A percentile compares a stretch with the other conserved stretches of the same genome.
phyloP scores from a whole-genome alignment of 1,140 invertebrate species.

The Heliconius nattereri region DNA sequence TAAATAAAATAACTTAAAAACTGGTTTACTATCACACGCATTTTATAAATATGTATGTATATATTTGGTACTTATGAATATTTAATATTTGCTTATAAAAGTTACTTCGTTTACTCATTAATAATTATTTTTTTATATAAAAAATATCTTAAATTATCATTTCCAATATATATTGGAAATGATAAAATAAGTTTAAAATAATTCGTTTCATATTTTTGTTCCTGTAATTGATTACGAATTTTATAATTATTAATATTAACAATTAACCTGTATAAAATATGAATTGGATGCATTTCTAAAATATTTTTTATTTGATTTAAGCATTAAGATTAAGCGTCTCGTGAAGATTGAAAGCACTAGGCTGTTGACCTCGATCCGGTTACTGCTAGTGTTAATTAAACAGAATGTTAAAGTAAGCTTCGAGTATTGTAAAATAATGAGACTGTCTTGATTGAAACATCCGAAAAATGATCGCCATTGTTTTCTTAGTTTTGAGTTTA shows the following conservation, averaged over 20 bases:
- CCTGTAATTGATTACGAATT: no score
- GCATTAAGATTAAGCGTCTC: conserved; percentile 22
- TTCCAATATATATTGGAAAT: no score
- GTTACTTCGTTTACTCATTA: not conserved
- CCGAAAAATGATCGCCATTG: not conserved
- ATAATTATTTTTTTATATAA: no score
- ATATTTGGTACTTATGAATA: not conserved
- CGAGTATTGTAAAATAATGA: conserved; percentile 26
- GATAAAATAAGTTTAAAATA: no score
- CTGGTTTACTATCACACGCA: not conserved
- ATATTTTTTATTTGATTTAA: conserved; percentile 17
- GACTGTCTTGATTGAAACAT: conserved; percentile 15
- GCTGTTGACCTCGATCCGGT: conserved; percentile 31
- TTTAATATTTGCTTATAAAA: not conserved
- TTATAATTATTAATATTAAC: no score
- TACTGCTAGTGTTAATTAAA: conserved; percentile 30
- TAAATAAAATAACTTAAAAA: conserved; percentile 1
- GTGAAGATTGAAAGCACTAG: conserved; percentile 28
- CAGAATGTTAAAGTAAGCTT: conserved; percentile 24
- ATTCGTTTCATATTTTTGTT: no score
- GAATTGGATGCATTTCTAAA: not conserved
- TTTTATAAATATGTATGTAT: conserved; percentile 7
- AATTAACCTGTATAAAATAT: not conserved
- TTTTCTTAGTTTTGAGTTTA: not conserved
- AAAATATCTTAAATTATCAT: no score